Evolutionary conservation across 1,140 invertebrate species (phyloP), one percentile per base, ranked within the genome.

Genomic region (Bombus cullumanus): DNA sequence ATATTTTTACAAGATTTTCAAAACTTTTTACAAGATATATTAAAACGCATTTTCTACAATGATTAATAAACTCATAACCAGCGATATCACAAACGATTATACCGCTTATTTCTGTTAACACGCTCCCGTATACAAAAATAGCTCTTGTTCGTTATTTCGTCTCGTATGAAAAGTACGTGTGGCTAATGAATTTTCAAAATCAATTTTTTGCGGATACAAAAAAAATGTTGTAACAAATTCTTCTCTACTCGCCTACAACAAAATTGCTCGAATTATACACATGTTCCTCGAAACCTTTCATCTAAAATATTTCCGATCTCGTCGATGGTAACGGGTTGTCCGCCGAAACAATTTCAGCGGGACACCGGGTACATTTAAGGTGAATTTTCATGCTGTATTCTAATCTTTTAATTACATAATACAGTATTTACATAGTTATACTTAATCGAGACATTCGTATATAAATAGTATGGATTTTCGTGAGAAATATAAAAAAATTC

Each of bases 401-500:
- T 22, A 53, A 53, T 53, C 18, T 18, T 22, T 53, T 22, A 22
- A 53, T 53, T 53, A 53, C 18, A 22, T 53, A 22, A 22, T 22
- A 53, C 47, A 18, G 1, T 53, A 22, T 53, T 53, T 53, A 53
- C 47, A 22, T 22, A 53, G 22, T 53, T 53, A 53, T 53, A 53
- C 18, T 53, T 53, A 53, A 53, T 22, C 22, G 47, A 22, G 18
- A 53, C 18, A 53, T 62, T n/a, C 59, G n/a, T n/a, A n/a, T n/a
- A 62, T 62, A n/a, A 62, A 13, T n/a, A 62, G 12, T 13, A 47
- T 18, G 2, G 0, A 47, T 18, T 76, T 37, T 25, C 64, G 34
- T 37, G 47, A 39, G 59, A 64, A 85, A 83, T 43, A 39, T 71
- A 62, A 69, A 81, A 71, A 22, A 57, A 25, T 37, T 25, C 8